Evolutionary conservation across 1,140 invertebrate species (phyloP).

Genomic region (Bombus pascuorum): DNA sequence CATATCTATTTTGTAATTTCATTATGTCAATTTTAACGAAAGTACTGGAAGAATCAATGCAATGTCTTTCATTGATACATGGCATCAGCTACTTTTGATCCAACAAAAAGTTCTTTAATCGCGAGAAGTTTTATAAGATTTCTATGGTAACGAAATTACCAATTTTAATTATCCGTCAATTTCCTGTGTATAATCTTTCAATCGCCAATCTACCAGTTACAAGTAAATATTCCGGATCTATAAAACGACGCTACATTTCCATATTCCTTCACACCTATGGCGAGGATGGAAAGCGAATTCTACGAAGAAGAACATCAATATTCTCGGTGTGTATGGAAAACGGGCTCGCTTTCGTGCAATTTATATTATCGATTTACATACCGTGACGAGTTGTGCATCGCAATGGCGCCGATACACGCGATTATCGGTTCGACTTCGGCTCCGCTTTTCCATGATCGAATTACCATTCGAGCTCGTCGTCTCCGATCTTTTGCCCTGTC

Average conservation of each 20-base stretch:
- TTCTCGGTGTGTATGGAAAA: background rate
- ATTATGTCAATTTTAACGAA: too few relatives aligned
- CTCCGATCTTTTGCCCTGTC: background rate
- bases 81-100: too few relatives aligned
- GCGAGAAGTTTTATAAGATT: too few relatives aligned
- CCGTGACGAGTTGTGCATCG: slow-evolving; percentile 2
- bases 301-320: background rate
- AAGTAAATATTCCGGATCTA: background rate
- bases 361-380: slow-evolving; percentile 61
- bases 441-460: slow-evolving; percentile 35
- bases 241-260: background rate
- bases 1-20: too few relatives aligned
- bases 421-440: slow-evolving; percentile 33
- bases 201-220: background rate
- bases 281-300: slow-evolving; percentile 6
- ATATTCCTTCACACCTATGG: background rate
- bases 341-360: slow-evolving; percentile 42
- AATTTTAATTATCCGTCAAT: too few relatives aligned
- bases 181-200: background rate
- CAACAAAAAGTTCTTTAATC: too few relatives aligned
- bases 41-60: too few relatives aligned
- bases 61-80: too few relatives aligned
- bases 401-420: slow-evolving; percentile 16
- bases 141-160: too few relatives aligned
- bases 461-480: background rate